phyloP scores from a whole-genome alignment of 2,888 invertebrate species.

The Rapana venosa region DNA sequence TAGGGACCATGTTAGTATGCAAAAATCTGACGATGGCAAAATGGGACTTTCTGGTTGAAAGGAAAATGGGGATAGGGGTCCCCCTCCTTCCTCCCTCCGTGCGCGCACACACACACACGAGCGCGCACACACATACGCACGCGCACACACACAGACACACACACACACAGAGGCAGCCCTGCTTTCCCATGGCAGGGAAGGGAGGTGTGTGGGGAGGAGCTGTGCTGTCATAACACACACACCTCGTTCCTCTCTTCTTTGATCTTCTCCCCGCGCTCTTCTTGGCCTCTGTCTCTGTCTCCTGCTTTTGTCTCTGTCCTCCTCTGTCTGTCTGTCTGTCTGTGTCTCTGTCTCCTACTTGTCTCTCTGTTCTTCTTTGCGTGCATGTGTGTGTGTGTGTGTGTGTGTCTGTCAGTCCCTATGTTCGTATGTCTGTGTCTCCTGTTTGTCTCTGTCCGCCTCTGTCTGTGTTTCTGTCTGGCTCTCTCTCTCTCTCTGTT shows the following conservation, averaged over 20 bases:
- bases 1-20: too few species aligned
- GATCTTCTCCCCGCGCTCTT: too few species aligned
- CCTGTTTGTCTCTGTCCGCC: constrained; percentile 2
- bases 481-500: neutral
- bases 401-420: neutral
- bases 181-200: neutral
- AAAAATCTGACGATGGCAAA: too few species aligned
- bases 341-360: neutral
- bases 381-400: neutral
- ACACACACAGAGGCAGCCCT: neutral
- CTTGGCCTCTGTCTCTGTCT: too few species aligned
- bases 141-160: neutral
- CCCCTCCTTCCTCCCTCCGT: neutral
- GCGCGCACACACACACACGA: neutral
- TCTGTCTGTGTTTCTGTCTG: constrained; percentile 25
- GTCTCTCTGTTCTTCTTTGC: neutral
- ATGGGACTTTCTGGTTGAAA: too few species aligned
- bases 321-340: neutral
- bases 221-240: too few species aligned
- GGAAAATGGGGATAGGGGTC: too few species aligned
- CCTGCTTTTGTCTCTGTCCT: neutral
- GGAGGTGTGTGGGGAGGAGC: too few species aligned
- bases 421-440: neutral
- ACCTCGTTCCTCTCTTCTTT: too few species aligned
- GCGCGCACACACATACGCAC: neutral